Evolutionary conservation across 2,888 invertebrate genomes (phyloP), one percentile per base, ranked within the genome.

Genomic region (Torymus tubicola): DNA sequence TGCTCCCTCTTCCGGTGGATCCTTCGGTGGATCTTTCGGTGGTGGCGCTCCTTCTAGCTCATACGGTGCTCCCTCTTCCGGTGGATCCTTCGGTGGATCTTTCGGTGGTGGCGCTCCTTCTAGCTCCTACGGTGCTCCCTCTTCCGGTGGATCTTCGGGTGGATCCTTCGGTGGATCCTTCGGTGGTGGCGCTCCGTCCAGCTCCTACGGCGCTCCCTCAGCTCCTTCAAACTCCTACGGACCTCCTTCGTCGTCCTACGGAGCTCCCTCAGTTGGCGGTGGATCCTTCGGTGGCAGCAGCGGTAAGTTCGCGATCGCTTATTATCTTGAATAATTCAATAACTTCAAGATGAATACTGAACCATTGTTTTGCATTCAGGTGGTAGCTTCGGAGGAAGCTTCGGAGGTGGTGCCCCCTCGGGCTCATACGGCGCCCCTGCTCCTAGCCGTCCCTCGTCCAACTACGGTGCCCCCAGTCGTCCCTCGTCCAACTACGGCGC

Each of bases 31-130:
- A 42, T 42, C 42, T 0, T 64, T 50, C 52, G 58, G 81, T 21
- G 78, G 78, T 13, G 80, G 84, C 21, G 65, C 21, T 52, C 11
- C 31, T 1, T 85, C 87, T 65, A 87, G 88, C 68, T 42, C 42
- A 0, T 91, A 81, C 81, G 91, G 85, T 93, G 93, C 93, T 53
- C 93, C 93, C 64, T 85, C 93, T 84, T 91, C 92, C 74, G 93
- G 92, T 67, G 93, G 58, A 11, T 74, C 89, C 52, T 90, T 91
- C 14, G 88, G 91, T 3, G 50, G 57, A 5, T 42, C 42, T 11
- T 84, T 83, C 72, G 87, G 86, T 31, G 53, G 76, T 18, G n/a
- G 84, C 16, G 85, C 88, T 1, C 88, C 88, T 78, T 85, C 87
- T 64, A 87, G 88, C 68, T 42, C 42, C 1, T 91, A 81, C 81